These are phyloP conservation scores for Labeo calbasu DNA, from an alignment of 2,797 vertebrate species.

Conservation along the genomic window DNA sequence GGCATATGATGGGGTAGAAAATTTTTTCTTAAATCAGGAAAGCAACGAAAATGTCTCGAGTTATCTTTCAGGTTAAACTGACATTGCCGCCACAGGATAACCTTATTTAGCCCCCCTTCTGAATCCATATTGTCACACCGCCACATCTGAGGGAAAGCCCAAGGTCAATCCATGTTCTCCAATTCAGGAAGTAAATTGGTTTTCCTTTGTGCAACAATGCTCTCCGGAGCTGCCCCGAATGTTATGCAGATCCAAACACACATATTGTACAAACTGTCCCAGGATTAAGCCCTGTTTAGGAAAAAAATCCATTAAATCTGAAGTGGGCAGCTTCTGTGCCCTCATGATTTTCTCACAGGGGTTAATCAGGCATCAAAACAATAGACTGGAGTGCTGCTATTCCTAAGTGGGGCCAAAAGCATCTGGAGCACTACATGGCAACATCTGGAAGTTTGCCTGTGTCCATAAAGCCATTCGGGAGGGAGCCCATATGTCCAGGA, in stretches of 20 bases:
- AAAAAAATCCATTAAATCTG: conserved; percentile 7
- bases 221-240: not conserved
- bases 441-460: conserved; percentile 77
- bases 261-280: conserved; percentile 17
- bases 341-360: conserved; percentile 24
- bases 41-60: not conserved
- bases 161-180: conserved; percentile 44
- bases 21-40: conserved; percentile 13
- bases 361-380: conserved; percentile 48
- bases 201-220: conserved; percentile 40
- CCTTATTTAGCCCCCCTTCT: not conserved
- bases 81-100: not conserved
- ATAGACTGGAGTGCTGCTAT: conserved; percentile 55
- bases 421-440: conserved; percentile 71
- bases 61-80: conserved; percentile 2
- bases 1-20: not conserved
- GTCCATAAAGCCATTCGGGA: conserved; percentile 69
- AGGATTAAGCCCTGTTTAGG: conserved; percentile 15
- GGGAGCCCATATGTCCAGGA: conserved; percentile 71
- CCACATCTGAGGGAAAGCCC: conserved; percentile 21
- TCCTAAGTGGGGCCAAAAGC: conserved; percentile 69
- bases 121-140: conserved; percentile 19
- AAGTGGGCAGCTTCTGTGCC: conserved; percentile 19
- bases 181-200: conserved; percentile 49
- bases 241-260: conserved; percentile 32